A percentile compares a stretch with the other conserved stretches of the same genome.
Conservation (phyloP, 2,888 invertebrate species). For the Heliconius aoede region DNA sequence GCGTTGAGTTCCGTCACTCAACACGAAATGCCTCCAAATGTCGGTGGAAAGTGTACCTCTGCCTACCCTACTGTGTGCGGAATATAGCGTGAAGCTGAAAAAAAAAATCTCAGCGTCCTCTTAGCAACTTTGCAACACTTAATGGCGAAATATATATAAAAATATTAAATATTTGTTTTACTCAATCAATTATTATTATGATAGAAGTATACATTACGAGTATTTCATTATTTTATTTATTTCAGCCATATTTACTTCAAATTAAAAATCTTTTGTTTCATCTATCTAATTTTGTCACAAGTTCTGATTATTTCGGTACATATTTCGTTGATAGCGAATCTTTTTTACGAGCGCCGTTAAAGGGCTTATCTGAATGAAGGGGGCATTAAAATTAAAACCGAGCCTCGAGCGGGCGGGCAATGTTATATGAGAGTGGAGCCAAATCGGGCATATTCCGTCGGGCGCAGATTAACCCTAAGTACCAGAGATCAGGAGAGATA, state of each 20-base stretch:
- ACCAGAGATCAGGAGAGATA: conserved; percentile 32
- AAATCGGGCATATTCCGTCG: conserved; percentile 32
- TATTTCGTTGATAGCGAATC: conserved; percentile 11
- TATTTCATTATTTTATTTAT: no score
- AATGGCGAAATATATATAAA: background rate
- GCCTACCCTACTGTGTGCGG: no score
- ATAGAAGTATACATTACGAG: no score
- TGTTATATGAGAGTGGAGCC: conserved; percentile 33
- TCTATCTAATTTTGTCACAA: background rate
- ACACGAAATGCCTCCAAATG: no score
- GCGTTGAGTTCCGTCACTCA: no score
- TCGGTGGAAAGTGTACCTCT: no score
- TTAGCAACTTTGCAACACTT: background rate
- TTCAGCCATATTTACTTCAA: background rate
- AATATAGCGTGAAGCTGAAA: no score
- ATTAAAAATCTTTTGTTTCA: background rate
- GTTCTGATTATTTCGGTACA: background rate
- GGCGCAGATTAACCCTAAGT: conserved; percentile 35
- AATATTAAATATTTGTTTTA: background rate
- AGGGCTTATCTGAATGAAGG: conserved; percentile 27
- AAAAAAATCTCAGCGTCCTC: no score
- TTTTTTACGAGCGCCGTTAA: conserved; percentile 13
- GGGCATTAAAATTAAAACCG: conserved; percentile 33
- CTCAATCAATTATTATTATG: no score
- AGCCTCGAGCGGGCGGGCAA: conserved; percentile 28